Evolutionary conservation across 2,888 invertebrate species (phyloP), one percentile per base, ranked within the genome.

Genomic region (Trachelus iudaicus): DNA sequence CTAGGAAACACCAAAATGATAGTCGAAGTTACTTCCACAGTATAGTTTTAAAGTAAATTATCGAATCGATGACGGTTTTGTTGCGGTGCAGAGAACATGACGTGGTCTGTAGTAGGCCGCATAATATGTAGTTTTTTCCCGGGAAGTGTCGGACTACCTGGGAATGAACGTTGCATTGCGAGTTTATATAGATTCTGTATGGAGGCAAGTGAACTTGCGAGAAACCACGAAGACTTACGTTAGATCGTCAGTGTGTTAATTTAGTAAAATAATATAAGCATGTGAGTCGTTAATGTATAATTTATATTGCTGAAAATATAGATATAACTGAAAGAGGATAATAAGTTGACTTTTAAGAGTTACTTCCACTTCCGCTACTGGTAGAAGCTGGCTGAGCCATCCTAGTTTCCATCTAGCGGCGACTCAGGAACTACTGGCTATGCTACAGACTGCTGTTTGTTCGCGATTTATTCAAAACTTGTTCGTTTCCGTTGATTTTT

Each of bases 111-210:
- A 77, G 81, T 80, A 83, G 83, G 81, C 84, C 87, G 81, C 85
- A 87, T 82, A 84, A 83, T 84, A 87, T 84, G 83, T 81, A 80
- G 84, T 85, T 74, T 74, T 74, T 86, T 75, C 83, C 89, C 81
- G 89, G 85, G 89, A 89, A 89, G 87, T 81, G 84, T 85, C 89
- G 80, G 89, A 89, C 89, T 88, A 89, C 83, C 89, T 56, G 23
- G 79, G 1, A 0, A 11, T 0, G 0, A 34, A 0, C 4, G 0
- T 40, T 11, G 23, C 37, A 71, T 1, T 34, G 34, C 80, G 37
- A 15, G 35, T 81, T 89, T 89, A 89, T 89, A 89, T 89, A 89
- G 30, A 6, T 83, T 86, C 30, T 35, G 73, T 33, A 37, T 9
- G 1, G 1, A 1, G 11, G 1, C n/a, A 6, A 4, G 37, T 81